Base-by-base conservation (phyloP, 92 coral and sea anemone species). In the Zoanthus gigantus region DNA sequence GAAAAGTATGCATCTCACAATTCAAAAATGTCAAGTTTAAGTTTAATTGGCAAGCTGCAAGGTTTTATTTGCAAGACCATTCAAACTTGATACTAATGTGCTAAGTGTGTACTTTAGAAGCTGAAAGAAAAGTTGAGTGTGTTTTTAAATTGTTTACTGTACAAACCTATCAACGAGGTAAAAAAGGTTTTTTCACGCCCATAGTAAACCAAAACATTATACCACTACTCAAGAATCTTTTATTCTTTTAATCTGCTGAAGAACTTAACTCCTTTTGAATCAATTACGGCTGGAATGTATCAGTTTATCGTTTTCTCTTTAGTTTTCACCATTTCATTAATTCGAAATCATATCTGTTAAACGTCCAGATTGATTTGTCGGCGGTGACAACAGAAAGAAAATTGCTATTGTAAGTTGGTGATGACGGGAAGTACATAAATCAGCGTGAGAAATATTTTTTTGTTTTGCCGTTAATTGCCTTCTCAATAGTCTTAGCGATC, bases 341-440 rank as follows among this genome's bases (percentile, higher is more conserved):
- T 77, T 63, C 30, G 28, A 77, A 77, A 17, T 77, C 68, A 53
- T 77, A 66, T 77, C 82, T 77, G 53, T 77, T 52, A 54, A 77
- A 17, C 30, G 58, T 53, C 82, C 67, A 44, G 66, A 56, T 54
- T 77, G 54, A 77, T 31, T 57, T 74, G 32, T 76, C 81, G 23
- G 66, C 81, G 23, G 66, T 76, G 81, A 76, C 81, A 52, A 44
- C 44, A 30, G 2, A 53, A 15, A 45, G 47, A 28, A 54, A 77
- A 77, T 29, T 54, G 23, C 29, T 30, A 23, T 77, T 54, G 37
- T 54, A 11, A 77, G 44, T 54, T 52, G 47, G 45, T 73, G 54
- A 7, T 77, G 67, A 77, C 82, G 67, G 32, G 48, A 28, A 23
- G 34, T 48, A 45, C 9, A 31, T 12, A 69, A 69, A 69, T 63